Evolutionary conservation across 92 coral and sea anemone species (phyloP).

Genomic region (Phenganax stokvisi): DNA sequence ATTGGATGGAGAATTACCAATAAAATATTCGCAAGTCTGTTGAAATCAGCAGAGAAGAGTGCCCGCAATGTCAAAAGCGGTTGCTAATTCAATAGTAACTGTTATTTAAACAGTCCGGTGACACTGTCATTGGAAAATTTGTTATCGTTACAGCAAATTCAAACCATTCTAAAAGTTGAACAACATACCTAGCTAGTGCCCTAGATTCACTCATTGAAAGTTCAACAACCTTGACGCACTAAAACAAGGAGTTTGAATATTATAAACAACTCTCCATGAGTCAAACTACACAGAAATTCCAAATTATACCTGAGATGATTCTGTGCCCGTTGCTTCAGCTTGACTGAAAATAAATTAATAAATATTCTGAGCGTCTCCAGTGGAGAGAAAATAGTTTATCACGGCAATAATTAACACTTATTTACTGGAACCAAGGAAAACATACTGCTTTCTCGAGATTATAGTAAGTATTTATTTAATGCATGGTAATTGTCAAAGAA

Average conservation of each 20-base stretch:
- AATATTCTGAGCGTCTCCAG: neutral
- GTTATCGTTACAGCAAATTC: no score
- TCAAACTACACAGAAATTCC: neutral
- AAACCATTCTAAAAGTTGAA: no score
- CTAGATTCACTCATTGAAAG: constrained; percentile 89
- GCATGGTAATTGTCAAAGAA: no score
- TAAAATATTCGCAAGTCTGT: no score
- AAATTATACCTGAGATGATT: constrained; percentile 31
- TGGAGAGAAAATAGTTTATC: neutral
- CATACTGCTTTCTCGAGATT: neutral
- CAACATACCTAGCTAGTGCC: constrained; percentile 75
- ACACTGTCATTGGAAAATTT: no score
- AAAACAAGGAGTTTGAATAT: neutral
- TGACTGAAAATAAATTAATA: constrained; percentile 13
- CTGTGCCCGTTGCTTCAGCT: constrained; percentile 19
- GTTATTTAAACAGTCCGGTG: no score
- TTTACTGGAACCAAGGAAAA: no score
- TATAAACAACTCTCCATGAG: neutral
- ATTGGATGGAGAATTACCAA: no score
- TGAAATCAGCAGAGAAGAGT: no score
- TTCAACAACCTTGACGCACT: constrained; percentile 76
- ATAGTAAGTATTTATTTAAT: neutral
- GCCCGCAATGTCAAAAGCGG: no score
- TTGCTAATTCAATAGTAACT: no score
- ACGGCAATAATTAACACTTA: neutral